phyloP scores from a whole-genome alignment of 2,797 vertebrate genomes.

The Loris lydekkerianus region DNA sequence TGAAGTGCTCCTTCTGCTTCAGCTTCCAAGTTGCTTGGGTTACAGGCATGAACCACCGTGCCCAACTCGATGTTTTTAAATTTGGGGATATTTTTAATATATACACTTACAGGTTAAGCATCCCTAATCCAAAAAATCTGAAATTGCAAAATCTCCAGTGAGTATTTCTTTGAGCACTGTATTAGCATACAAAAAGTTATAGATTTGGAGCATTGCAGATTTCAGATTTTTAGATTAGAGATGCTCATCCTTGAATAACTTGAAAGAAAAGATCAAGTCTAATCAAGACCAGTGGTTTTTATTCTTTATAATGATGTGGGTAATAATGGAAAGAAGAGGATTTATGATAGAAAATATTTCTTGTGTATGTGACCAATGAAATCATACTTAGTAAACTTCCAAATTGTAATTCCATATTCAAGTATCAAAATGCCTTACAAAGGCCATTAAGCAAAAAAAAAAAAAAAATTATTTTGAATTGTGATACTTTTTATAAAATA shows the following conservation, averaged over 20 bases:
- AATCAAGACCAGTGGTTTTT: conserved; percentile 5
- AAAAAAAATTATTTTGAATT: conserved; percentile 13
- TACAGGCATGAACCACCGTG: background rate
- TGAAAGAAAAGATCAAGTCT: background rate
- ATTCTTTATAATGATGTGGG: background rate
- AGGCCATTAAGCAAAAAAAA: background rate
- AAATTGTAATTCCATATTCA: background rate
- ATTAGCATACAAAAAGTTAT: background rate
- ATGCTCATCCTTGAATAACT: background rate
- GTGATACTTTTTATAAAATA: conserved; percentile 22
- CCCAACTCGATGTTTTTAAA: background rate
- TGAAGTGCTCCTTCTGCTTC: background rate
- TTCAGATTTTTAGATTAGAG: background rate
- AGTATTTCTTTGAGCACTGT: background rate
- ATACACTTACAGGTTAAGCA: background rate
- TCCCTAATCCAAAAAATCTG: background rate
- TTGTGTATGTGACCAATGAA: conserved; percentile 37
- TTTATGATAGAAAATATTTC: conserved; percentile 8
- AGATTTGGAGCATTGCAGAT: background rate
- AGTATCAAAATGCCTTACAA: conserved; percentile 30
- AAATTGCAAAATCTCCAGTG: background rate
- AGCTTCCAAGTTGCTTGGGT: background rate
- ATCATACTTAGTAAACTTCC: conserved; percentile 1
- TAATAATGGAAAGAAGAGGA: background rate
- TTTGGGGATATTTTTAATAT: background rate